Evolutionary conservation across 2,888 invertebrate species (phyloP).

Genomic region (Peribatodes rhomboidaria): DNA sequence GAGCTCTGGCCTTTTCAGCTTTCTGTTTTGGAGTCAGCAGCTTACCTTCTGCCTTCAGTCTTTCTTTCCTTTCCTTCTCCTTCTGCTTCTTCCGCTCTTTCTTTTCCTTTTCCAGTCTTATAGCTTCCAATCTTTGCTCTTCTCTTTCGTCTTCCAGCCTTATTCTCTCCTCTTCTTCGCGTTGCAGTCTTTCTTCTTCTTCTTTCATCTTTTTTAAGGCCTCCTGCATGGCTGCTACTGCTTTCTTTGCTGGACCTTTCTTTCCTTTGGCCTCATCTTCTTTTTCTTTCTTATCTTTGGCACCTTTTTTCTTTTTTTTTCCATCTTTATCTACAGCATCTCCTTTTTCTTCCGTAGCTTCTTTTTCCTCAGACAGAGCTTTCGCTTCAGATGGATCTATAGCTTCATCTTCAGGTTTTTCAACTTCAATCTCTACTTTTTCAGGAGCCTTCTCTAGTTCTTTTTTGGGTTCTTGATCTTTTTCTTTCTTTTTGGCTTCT

Average conservation of each 20-base stretch:
- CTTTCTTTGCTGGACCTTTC: slow-evolving; percentile 93
- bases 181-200: slow-evolving; percentile 92
- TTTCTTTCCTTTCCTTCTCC: slow-evolving; percentile 96
- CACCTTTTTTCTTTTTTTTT: slow-evolving; percentile 80
- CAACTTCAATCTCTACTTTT: slow-evolving; percentile 55
- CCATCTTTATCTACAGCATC: slow-evolving; percentile 71
- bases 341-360: slow-evolving; percentile 66
- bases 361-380: slow-evolving; percentile 63
- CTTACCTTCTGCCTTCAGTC: slow-evolving; percentile 98
- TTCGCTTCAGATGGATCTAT: slow-evolving; percentile 59
- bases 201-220: slow-evolving; percentile 95
- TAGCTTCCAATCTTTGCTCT: slow-evolving; percentile 90
- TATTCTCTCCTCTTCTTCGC: slow-evolving; percentile 93
- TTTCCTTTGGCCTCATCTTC: slow-evolving; percentile 88
- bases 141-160: slow-evolving; percentile 91
- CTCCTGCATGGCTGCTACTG: slow-evolving; percentile 97
- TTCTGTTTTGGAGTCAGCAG: slow-evolving; percentile 97
- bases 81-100: slow-evolving; percentile 96
- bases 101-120: slow-evolving; percentile 93
- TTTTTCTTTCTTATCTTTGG: slow-evolving; percentile 70
- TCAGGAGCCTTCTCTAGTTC: slow-evolving; percentile 56
- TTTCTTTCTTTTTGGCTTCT: slow-evolving; percentile 88
- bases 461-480: slow-evolving; percentile 70
- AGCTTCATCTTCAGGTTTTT: slow-evolving; percentile 58
- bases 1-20: slow-evolving; percentile 94